Evolutionary conservation across 2,888 invertebrate species (phyloP).

Genomic region (Lapara coniferarum): DNA sequence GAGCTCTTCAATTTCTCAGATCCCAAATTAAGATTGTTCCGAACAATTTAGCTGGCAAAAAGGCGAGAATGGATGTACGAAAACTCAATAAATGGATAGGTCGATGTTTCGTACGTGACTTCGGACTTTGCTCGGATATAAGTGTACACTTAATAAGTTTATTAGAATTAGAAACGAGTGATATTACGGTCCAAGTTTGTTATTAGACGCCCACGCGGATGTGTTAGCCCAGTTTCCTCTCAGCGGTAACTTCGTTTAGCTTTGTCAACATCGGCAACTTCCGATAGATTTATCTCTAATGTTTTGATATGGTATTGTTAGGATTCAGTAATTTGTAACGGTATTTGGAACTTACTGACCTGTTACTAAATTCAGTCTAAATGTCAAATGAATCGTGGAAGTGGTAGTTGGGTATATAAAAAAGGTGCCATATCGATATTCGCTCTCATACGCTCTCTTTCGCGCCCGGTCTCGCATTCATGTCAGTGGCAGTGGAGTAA

Average conservation of each 20-base stretch:
- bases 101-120: conserved; percentile 16
- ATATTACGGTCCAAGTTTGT: neutral
- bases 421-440: too few relatives aligned
- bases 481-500: too few relatives aligned
- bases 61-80: neutral
- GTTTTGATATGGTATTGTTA: neutral
- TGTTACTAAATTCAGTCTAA: too few relatives aligned
- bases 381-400: too few relatives aligned
- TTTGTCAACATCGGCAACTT: neutral
- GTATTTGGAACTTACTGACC: too few relatives aligned
- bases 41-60: neutral
- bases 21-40: conserved; percentile 4
- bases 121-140: neutral
- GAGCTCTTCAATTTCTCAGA: neutral
- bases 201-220: neutral
- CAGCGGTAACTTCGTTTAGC: neutral
- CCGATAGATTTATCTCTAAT: neutral
- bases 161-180: conserved; percentile 5
- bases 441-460: too few relatives aligned
- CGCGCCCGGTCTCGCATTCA: too few relatives aligned
- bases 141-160: conserved; percentile 16
- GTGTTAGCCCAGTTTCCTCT: neutral
- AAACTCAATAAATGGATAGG: conserved; percentile 9
- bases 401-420: too few relatives aligned
- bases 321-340: too few relatives aligned